phyloP scores from a whole-genome alignment of 1,140 invertebrate genomes.

The Streblospio benedicti region DNA sequence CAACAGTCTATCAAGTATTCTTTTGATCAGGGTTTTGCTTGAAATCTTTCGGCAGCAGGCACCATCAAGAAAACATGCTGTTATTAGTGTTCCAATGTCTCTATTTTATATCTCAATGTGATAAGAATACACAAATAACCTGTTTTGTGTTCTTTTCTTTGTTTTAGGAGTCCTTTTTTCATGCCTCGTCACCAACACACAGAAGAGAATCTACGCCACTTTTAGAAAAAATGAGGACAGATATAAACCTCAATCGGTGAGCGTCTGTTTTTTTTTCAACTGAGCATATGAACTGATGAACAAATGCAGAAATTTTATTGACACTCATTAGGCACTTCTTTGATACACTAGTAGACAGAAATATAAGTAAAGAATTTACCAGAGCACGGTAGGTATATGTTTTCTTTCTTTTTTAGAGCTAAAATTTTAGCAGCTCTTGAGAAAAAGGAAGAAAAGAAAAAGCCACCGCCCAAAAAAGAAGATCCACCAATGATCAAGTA shows the following conservation, averaged over 20 bases:
- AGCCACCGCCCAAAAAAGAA: constrained; percentile 51
- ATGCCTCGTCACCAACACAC: constrained; percentile 34
- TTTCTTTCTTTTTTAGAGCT: constrained; percentile 22
- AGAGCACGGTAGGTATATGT: too few relatives aligned
- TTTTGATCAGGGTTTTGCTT: too few relatives aligned
- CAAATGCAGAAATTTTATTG: constrained; percentile 27
- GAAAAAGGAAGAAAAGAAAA: constrained; percentile 48
- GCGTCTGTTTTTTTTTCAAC: background rate
- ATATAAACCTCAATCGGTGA: constrained; percentile 37
- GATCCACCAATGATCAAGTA: constrained; percentile 70
- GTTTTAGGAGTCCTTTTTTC: constrained; percentile 42
- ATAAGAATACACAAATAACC: too few relatives aligned
- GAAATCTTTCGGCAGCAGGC: too few relatives aligned
- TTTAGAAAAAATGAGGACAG: constrained; percentile 43
- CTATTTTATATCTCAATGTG: too few relatives aligned
- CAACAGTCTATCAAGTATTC: too few relatives aligned
- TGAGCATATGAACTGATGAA: constrained; percentile 10
- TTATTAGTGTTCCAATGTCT: too few relatives aligned
- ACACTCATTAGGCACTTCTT: too few relatives aligned
- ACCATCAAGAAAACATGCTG: too few relatives aligned
- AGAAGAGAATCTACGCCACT: constrained; percentile 44
- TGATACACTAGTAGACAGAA: too few relatives aligned
- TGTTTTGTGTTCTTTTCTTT: too few relatives aligned
- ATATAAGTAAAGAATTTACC: too few relatives aligned
- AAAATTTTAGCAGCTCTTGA: constrained; percentile 38